phyloP scores from a whole-genome alignment of 2,797 vertebrate genomes.

The Peromyscus aztecus region DNA sequence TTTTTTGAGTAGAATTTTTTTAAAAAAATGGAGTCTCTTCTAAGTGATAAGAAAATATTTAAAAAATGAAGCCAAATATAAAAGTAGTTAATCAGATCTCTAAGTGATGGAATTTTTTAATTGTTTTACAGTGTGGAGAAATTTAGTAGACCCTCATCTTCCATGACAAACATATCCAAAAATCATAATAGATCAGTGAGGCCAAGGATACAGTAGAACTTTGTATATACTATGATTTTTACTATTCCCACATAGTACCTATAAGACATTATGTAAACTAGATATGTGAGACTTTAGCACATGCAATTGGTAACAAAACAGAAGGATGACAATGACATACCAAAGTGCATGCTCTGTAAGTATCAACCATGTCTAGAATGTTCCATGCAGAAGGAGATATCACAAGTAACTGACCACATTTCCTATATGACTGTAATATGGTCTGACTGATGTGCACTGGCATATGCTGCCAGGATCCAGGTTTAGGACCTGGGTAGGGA shows the following conservation, averaged over 20 bases:
- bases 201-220: not conserved
- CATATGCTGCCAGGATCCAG: not conserved
- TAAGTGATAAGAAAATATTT: not conserved
- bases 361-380: not conserved
- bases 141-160: not conserved
- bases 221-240: not conserved
- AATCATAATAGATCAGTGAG: not conserved
- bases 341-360: not conserved
- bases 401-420: not conserved
- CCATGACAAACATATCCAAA: not conserved
- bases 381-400: not conserved
- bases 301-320: not conserved
- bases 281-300: not conserved
- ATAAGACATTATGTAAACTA: not conserved
- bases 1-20: not conserved
- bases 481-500: not conserved
- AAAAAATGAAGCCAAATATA: not conserved
- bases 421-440: not conserved
- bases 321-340: not conserved
- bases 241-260: not conserved
- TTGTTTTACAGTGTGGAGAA: not conserved
- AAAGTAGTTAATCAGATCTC: not conserved
- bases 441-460: not conserved
- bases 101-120: not conserved
- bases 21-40: not conserved